phyloP scores from a whole-genome alignment of 2,797 vertebrate species.

The Xenopus petersii region DNA sequence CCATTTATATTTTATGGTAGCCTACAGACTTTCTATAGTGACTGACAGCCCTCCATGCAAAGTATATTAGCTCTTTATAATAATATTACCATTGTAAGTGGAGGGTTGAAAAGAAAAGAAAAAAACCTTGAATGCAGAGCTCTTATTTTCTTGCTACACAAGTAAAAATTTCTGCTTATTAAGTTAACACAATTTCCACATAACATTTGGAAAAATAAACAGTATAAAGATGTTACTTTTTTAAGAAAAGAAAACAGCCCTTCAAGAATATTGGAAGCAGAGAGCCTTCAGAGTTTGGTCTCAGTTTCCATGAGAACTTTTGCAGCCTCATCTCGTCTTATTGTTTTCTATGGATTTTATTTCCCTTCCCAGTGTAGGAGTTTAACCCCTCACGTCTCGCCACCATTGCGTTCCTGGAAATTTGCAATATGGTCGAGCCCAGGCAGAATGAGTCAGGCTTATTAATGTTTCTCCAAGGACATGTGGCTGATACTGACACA shows the following conservation, averaged over 20 bases:
- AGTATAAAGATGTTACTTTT: conserved; percentile 41
- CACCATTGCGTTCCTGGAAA: conserved; percentile 5
- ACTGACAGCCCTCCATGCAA: neutral
- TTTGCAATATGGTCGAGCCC: conserved; percentile 16
- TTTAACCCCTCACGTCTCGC: conserved; percentile 23
- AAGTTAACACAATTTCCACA: conserved; percentile 50
- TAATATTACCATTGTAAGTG: conserved; percentile 34
- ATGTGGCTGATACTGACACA: neutral
- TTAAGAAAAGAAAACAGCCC: conserved; percentile 35
- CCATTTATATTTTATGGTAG: neutral
- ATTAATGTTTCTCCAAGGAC: conserved; percentile 21
- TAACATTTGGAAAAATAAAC: conserved; percentile 50
- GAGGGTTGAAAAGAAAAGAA: neutral
- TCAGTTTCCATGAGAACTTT: conserved; percentile 45
- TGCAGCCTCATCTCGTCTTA: conserved; percentile 33
- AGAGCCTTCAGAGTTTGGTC: conserved; percentile 32
- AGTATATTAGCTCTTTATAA: conserved; percentile 17
- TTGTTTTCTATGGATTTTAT: conserved; percentile 35
- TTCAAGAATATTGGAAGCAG: conserved; percentile 45
- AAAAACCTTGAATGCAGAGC: conserved; percentile 28
- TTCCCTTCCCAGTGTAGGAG: conserved; percentile 20
- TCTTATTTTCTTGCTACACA: conserved; percentile 40
- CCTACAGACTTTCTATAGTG: neutral
- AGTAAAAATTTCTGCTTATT: conserved; percentile 45
- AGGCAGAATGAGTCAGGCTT: conserved; percentile 33